These are phyloP conservation scores for Nothoprocta pentlandii DNA, from an alignment of 2,113 vertebrate species.

Conservation along the genomic window DNA sequence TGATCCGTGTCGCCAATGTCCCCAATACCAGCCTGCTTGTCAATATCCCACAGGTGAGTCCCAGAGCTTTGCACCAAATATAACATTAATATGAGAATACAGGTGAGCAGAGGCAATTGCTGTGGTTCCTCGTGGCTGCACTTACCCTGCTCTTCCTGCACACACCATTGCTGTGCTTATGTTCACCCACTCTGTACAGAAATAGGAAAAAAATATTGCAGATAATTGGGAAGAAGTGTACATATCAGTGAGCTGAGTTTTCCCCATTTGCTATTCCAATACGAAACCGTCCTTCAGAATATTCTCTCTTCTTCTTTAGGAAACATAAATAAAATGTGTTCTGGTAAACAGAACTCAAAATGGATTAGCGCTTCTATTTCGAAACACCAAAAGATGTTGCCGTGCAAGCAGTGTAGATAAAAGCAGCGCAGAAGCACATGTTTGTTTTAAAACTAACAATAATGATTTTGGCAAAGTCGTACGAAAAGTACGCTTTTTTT, in stretches of 20 bases:
- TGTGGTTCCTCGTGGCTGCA: fast-evolving
- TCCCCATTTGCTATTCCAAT: background rate
- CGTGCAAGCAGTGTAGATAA: background rate
- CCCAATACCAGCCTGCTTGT: conserved; percentile 91
- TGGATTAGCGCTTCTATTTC: fast-evolving
- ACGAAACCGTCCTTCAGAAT: background rate
- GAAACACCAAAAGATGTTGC: background rate
- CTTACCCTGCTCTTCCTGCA: background rate
- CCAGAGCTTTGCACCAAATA: fast-evolving
- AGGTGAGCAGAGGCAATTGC: background rate
- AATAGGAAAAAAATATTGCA: background rate
- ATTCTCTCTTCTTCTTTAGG: background rate
- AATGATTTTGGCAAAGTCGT: background rate
- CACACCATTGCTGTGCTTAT: background rate
- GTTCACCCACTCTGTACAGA: fast-evolving
- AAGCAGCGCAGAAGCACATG: background rate
- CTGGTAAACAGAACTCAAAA: background rate
- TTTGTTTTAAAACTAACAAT: background rate
- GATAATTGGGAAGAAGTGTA: background rate
- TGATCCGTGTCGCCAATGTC: conserved; percentile 95
- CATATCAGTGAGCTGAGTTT: background rate
- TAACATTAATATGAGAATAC: fast-evolving
- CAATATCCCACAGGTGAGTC: conserved; percentile 90
- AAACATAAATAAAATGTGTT: background rate
- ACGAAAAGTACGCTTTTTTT: background rate